These are phyloP conservation scores for Intellagama lesueurii DNA, from an alignment of 2,797 vertebrate species.

Conservation along the genomic window DNA sequence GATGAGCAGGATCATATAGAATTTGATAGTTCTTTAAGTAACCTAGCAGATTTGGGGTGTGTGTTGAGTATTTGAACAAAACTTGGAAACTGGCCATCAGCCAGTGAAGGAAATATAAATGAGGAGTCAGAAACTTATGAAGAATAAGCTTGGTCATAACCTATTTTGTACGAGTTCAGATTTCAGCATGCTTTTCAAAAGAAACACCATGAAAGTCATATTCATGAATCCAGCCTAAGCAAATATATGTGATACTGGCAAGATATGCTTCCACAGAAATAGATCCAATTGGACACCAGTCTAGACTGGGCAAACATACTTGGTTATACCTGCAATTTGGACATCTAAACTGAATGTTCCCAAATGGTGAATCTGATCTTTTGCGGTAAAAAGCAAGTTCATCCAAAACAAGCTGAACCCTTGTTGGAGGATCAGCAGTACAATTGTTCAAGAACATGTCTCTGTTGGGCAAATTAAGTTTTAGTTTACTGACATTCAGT, in stretches of 20 bases:
- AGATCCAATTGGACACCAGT: neutral
- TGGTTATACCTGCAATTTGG: neutral
- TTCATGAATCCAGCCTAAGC: neutral
- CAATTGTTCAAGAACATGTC: neutral
- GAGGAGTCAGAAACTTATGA: neutral
- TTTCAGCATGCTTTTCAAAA: neutral
- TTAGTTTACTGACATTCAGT: neutral
- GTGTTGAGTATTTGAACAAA: neutral
- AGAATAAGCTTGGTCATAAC: neutral
- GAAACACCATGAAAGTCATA: neutral
- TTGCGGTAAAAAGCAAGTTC: neutral
- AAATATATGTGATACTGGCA: neutral
- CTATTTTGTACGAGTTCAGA: neutral
- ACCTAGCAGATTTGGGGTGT: no score
- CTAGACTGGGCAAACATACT: neutral
- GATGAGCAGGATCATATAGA: neutral
- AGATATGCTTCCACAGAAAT: neutral
- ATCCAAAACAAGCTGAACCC: neutral
- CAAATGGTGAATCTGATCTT: neutral
- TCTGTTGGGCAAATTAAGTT: neutral
- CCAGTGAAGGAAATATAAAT: neutral
- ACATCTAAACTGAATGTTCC: neutral
- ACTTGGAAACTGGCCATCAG: neutral
- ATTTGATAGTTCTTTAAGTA: no score
- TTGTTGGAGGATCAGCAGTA: neutral